Conservation (phyloP, 1,140 invertebrate species). For the Luehdorfia chinensis region DNA sequence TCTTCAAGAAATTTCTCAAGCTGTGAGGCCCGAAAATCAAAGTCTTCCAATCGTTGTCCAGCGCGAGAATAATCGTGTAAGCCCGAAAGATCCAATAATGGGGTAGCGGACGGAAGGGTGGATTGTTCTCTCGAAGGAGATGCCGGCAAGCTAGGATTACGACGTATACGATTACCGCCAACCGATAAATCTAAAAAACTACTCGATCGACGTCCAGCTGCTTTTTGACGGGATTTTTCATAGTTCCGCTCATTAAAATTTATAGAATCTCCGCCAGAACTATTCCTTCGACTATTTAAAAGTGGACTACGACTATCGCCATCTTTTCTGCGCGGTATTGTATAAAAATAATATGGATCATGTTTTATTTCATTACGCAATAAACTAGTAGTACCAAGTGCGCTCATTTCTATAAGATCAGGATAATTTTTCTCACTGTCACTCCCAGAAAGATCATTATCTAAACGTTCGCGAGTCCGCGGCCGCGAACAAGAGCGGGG, state of each 20-base stretch:
- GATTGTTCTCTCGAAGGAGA: slow-evolving; percentile 63
- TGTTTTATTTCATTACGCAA: slow-evolving; percentile 53
- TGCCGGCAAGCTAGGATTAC: slow-evolving; percentile 65
- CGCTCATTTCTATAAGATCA: slow-evolving; percentile 82
- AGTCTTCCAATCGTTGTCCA: slow-evolving; percentile 74
- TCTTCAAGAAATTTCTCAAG: slow-evolving; percentile 87
- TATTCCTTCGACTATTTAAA: slow-evolving; percentile 70
- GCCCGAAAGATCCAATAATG: slow-evolving; percentile 75
- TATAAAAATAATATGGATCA: slow-evolving; percentile 78
- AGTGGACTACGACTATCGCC: slow-evolving; percentile 84
- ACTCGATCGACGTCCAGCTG: slow-evolving; percentile 67
- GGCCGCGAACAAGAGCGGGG: slow-evolving; percentile 41
- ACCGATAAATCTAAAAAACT: slow-evolving; percentile 77
- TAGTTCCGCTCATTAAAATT: slow-evolving; percentile 52
- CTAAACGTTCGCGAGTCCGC: slow-evolving; percentile 66
- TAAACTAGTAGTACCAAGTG: slow-evolving; percentile 69
- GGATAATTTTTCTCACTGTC: slow-evolving; percentile 82
- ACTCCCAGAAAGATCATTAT: slow-evolving; percentile 77
- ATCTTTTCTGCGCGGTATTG: slow-evolving; percentile 78
- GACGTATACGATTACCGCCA: slow-evolving; percentile 51
- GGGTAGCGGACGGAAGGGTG: slow-evolving; percentile 75
- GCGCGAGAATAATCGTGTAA: slow-evolving; percentile 66
- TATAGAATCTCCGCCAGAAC: slow-evolving; percentile 64
- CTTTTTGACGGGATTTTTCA: slow-evolving; percentile 44
- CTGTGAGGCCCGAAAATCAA: slow-evolving; percentile 86